These are phyloP conservation scores for Chaetorhynchus papuensis DNA, from an alignment of 2,113 vertebrate genomes.

Conservation along the genomic window DNA sequence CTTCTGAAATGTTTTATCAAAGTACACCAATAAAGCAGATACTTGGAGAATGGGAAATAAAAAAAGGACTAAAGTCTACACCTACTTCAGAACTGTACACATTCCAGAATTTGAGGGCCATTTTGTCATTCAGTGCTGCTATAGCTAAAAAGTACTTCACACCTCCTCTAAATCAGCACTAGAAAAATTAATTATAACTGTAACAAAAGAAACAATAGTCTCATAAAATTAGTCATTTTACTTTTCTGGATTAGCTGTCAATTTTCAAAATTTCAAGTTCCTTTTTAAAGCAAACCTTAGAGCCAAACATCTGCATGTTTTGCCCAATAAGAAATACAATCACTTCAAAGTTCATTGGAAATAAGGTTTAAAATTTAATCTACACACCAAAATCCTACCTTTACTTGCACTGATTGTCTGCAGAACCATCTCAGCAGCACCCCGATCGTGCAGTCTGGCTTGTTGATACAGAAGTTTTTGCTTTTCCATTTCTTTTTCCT, in stretches of 20 bases:
- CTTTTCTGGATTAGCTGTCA: not conserved
- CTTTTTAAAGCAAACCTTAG: not conserved
- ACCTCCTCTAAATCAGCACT: not conserved
- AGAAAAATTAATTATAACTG: not conserved
- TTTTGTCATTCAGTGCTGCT: not conserved
- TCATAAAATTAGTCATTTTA: not conserved
- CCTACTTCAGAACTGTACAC: not conserved
- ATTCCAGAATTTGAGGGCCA: not conserved
- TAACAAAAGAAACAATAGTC: not conserved
- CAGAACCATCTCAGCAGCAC: slow-evolving; percentile 94
- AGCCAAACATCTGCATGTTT: not conserved
- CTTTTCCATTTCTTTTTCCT: slow-evolving; percentile 99
- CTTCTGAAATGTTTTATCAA: not conserved
- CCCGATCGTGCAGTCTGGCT: slow-evolving; percentile 90
- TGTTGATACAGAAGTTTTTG: slow-evolving; percentile 96
- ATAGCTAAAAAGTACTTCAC: not conserved
- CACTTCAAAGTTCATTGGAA: not conserved
- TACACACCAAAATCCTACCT: slow-evolving; percentile 72
- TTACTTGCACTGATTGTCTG: slow-evolving; percentile 97
- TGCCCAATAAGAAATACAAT: not conserved
- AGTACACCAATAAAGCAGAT: not conserved
- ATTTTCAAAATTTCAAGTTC: not conserved
- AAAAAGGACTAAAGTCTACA: not conserved
- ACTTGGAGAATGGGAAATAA: not conserved
- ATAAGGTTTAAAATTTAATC: not conserved